Percentiles rank a stretch among this genome's conserved stretches.
Conservation (phyloP, 2,888 invertebrate genomes). For the Drosophila pseudotakahashii region DNA sequence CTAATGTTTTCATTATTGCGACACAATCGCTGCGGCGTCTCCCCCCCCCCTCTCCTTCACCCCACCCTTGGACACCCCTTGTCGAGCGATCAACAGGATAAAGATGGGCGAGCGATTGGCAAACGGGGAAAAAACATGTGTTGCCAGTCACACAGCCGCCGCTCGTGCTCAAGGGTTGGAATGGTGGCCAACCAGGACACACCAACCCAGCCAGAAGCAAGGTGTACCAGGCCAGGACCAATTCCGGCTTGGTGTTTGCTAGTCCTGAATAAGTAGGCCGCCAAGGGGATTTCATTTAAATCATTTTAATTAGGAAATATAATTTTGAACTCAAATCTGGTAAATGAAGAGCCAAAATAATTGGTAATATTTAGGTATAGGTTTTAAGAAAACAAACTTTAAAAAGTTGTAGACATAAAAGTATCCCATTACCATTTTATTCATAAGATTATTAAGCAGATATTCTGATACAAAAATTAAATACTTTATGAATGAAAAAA, state of each 20-base stretch:
- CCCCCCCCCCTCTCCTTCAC: constrained; percentile 7
- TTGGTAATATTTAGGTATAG: neutral
- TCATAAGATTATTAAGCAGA: neutral
- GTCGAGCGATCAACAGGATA: constrained; percentile 80
- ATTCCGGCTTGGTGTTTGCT: constrained; percentile 81
- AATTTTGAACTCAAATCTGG: too few relatives aligned
- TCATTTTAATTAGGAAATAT: constrained; percentile 25
- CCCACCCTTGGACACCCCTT: constrained; percentile 18
- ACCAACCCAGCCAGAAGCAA: constrained; percentile 23
- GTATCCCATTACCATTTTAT: neutral
- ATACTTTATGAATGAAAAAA: neutral
- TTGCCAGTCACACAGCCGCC: constrained; percentile 82
- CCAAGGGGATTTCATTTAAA: constrained; percentile 22
- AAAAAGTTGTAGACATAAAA: too few relatives aligned
- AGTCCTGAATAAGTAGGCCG: constrained; percentile 69
- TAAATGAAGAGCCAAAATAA: too few relatives aligned
- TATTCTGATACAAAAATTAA: too few relatives aligned
- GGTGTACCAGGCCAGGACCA: constrained; percentile 50
- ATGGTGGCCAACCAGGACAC: constrained; percentile 7
- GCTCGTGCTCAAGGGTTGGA: constrained; percentile 41
- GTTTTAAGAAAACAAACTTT: neutral
- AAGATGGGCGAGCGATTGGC: constrained; percentile 34
- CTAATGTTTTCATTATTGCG: constrained; percentile 75
- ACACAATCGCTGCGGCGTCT: constrained; percentile 36
- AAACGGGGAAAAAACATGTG: constrained; percentile 83